phyloP scores from a whole-genome alignment of 2,888 invertebrate genomes.

The Xylocampa areola region DNA sequence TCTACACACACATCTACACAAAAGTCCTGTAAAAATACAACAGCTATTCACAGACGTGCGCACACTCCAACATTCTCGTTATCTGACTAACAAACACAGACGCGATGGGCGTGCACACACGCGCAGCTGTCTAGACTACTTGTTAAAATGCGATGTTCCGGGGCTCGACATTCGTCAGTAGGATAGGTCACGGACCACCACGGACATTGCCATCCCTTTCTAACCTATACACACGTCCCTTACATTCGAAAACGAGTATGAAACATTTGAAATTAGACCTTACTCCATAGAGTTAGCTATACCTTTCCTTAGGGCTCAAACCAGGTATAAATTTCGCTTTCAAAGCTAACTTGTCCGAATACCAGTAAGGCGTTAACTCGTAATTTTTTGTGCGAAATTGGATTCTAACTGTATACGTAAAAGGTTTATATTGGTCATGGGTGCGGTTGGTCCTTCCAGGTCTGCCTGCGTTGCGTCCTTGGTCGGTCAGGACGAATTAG shows the following conservation, averaged over 20 bases:
- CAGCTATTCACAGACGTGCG: constrained; percentile 54
- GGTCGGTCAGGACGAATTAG: constrained; percentile 87
- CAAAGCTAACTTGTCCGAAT: constrained; percentile 71
- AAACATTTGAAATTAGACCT: constrained; percentile 61
- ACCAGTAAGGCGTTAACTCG: constrained; percentile 67
- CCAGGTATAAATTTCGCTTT: constrained; percentile 89
- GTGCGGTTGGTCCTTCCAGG: constrained; percentile 75
- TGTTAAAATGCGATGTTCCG: constrained; percentile 87
- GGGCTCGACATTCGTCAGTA: constrained; percentile 89
- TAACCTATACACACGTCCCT: constrained; percentile 64
- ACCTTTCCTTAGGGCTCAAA: constrained; percentile 35
- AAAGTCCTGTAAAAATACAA: constrained; percentile 27
- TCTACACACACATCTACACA: constrained; percentile 30
- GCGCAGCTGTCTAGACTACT: constrained; percentile 84
- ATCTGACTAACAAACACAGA: constrained; percentile 61
- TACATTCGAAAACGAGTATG: constrained; percentile 58
- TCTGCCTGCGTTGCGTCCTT: constrained; percentile 79
- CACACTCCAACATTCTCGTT: constrained; percentile 51
- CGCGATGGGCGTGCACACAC: constrained; percentile 64
- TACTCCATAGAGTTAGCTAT: constrained; percentile 49
- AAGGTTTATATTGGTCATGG: constrained; percentile 55
- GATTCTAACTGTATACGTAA: constrained; percentile 10
- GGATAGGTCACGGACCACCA: constrained; percentile 89
- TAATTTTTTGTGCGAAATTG: constrained; percentile 33
- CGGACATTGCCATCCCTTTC: constrained; percentile 74